Conservation (phyloP, 2,113 vertebrate species). For the Hippopotamus amphibius region DNA sequence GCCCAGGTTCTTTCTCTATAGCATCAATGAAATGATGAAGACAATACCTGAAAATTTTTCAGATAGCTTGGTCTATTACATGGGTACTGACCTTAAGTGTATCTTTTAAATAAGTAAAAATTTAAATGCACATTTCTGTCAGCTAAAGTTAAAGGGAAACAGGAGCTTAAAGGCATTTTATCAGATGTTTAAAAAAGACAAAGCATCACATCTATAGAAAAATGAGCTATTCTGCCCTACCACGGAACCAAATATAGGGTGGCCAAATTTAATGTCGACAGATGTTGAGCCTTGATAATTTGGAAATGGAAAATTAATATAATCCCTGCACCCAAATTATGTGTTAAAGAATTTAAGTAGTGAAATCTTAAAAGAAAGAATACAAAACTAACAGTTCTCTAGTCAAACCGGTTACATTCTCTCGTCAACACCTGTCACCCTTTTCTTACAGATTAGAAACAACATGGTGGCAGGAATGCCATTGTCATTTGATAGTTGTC, state of each 20-base stretch:
- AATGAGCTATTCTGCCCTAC: background rate
- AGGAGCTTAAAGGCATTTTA: background rate
- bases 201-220: conserved; percentile 12
- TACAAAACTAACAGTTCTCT: conserved; percentile 15
- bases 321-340: background rate
- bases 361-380: background rate
- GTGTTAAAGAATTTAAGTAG: background rate
- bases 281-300: background rate
- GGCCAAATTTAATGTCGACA: background rate
- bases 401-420: conserved; percentile 2
- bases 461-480: conserved; percentile 10
- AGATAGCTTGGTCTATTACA: background rate
- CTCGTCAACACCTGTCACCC: conserved; percentile 35
- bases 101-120: conserved; percentile 25
- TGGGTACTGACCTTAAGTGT: background rate
- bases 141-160: background rate
- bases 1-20: background rate
- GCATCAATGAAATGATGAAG: background rate
- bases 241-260: background rate
- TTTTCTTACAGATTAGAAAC: conserved; percentile 46
- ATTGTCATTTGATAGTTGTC: conserved; percentile 24
- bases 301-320: conserved; percentile 7
- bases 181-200: background rate
- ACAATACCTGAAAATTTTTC: background rate
- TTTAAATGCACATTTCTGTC: background rate